Percentiles rank a stretch among this genome's conserved stretches.
Evolutionary conservation across 2,888 invertebrate species (phyloP).

Genomic region (Electrophaes corylata): DNA sequence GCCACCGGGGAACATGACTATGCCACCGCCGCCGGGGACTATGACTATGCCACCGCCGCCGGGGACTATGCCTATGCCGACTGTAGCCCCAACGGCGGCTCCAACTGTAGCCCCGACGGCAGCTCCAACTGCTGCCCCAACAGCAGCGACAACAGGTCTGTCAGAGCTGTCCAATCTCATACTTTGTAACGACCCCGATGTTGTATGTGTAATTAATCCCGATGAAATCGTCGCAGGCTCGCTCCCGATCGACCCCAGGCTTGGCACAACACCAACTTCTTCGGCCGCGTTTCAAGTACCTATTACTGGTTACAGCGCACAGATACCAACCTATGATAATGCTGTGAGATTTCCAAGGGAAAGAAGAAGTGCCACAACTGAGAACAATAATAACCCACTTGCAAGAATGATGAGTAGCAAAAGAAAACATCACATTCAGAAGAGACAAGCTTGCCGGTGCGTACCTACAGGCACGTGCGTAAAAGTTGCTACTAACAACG

Average conservation of each 20-base stretch:
- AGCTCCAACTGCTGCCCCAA: conserved; percentile 36
- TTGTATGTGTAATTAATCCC: conserved; percentile 76
- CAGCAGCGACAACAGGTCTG: conserved; percentile 54
- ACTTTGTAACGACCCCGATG: conserved; percentile 72
- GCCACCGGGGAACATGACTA: not conserved
- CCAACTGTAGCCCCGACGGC: conserved; percentile 36
- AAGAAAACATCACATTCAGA: conserved; percentile 56
- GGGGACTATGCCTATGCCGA: not conserved
- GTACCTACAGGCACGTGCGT: conserved; percentile 69
- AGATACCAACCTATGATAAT: conserved; percentile 59
- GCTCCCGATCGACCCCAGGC: conserved; percentile 75
- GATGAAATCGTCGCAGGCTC: conserved; percentile 71
- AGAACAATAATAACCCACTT: conserved; percentile 42
- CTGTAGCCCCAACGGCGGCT: conserved; percentile 31
- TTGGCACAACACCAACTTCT: conserved; percentile 70
- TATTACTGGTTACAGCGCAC: conserved; percentile 64
- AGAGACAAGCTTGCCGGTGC: conserved; percentile 75
- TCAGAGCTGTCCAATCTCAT: conserved; percentile 61
- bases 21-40: conserved; percentile 10
- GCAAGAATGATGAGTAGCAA: conserved; percentile 30
- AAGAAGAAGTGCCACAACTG: conserved; percentile 50
- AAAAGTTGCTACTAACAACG: conserved; percentile 57
- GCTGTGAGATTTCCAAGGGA: conserved; percentile 74
- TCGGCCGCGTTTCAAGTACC: conserved; percentile 60
- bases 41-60: not conserved